Evolutionary conservation across 2,113 vertebrate species (phyloP).

Genomic region (Silurus asotus): DNA sequence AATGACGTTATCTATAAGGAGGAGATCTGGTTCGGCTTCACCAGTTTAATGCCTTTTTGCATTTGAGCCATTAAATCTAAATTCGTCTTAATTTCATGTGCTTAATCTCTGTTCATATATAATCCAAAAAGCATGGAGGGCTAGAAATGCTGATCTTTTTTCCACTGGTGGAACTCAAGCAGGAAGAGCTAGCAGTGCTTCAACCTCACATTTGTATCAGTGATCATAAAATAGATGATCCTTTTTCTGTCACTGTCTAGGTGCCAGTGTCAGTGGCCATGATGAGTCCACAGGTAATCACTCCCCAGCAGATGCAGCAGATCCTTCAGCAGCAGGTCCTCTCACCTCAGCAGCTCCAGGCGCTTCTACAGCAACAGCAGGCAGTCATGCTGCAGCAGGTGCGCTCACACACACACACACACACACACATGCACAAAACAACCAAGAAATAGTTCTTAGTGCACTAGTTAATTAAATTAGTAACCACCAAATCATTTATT

Average conservation of each 20-base stretch:
- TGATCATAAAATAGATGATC: conserved; percentile 17
- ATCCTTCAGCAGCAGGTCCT: conserved; percentile 98
- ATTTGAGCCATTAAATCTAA: neutral
- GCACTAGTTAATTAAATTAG: neutral
- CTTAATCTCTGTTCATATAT: neutral
- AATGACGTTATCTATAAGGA: neutral
- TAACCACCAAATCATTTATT: neutral
- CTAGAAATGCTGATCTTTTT: conserved; percentile 44
- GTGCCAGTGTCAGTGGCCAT: conserved; percentile 99
- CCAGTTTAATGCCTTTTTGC: neutral
- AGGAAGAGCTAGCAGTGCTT: neutral
- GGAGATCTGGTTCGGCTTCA: neutral
- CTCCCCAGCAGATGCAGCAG: conserved; percentile 99
- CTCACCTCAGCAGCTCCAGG: conserved; percentile 97
- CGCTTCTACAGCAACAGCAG: conserved; percentile 97
- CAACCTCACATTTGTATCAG: neutral
- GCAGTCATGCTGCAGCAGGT: conserved; percentile 99
- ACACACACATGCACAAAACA: neutral
- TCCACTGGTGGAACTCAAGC: conserved; percentile 56
- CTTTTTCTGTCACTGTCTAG: conserved; percentile 64
- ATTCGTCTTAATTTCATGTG: neutral
- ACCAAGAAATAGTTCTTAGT: neutral
- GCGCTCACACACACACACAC: conserved; percentile 38
- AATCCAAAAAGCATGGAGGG: conserved; percentile 54
- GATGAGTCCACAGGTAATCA: conserved; percentile 99